Base-by-base conservation (phyloP, 2,113 vertebrate species). In the Colius striatus region DNA sequence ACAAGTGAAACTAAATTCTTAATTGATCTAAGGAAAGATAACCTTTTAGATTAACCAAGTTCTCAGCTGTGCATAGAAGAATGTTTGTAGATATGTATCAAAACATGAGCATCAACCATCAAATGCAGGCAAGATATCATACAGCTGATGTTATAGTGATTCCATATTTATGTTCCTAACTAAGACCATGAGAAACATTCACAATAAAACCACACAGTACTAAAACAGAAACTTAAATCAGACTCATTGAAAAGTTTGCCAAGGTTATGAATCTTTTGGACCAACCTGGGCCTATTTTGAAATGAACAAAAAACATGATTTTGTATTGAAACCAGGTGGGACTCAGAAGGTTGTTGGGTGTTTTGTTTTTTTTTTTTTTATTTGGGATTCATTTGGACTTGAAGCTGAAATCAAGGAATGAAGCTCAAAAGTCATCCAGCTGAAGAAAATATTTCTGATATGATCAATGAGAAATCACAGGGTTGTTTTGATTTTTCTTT, bases 251-350 rank as follows among this genome's bases (percentile, higher is more conserved):
- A 95, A 92, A 79, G 57, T 82, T 94, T 96, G 89, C 94, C 95
- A 96, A 70, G n/a, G 47, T 89, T 90, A 95, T 70, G 84, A 95
- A 85, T 91, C 66, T 95, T 94, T 95, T 94, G 89, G 94, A 94
- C 91, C 81, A 96, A 96, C 89, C 84, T 97, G 80, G 70, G 50
- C 58, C 87, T 91, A 66, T 76, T 96, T 95, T 95, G 87, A 91
- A 96, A 82, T 0, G 18, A 92, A 91, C 57, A 84, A 21, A 92
- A 79, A 94, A 89, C 91, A 96, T 79, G 71, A 85, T 92, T 91
- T 94, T 95, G 41, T 94, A 97, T 94, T 97, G 93, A 96, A 97
- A 95, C 87, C 95, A 96, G 94, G 94, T 95, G 91, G 71, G 41
- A 79, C n/a, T 66, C 17, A 26, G 77, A 84, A 62, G 38, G 38